These are phyloP conservation scores for Sipunculus nudus DNA, from an alignment of 2,888 invertebrate genomes.

Conservation along the genomic window DNA sequence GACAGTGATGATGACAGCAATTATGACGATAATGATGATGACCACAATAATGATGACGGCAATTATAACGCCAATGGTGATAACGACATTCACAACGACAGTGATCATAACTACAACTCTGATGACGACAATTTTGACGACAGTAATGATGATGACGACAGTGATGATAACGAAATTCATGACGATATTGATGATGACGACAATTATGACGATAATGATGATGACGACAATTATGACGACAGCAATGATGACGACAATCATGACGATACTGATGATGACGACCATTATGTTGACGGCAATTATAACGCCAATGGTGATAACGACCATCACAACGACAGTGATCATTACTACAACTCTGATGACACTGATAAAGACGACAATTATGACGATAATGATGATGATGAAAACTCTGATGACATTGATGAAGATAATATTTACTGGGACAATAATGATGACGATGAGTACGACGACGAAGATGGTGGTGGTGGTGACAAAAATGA, in stretches of 20 bases:
- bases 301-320: not conserved
- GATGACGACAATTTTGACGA: not conserved
- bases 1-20: constrained; percentile 1
- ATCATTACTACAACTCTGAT: not conserved
- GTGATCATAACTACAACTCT: not conserved
- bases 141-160: not conserved
- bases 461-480: too few relatives aligned
- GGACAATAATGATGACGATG: too few relatives aligned
- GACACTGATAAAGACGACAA: not conserved
- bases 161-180: not conserved
- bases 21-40: not conserved
- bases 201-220: not conserved
- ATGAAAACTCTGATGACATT: too few relatives aligned
- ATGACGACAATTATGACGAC: not conserved
- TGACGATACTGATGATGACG: not conserved
- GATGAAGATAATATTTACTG: too few relatives aligned
- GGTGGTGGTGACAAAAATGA: too few relatives aligned
- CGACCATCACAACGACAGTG: not conserved
- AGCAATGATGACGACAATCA: not conserved
- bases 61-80: not conserved
- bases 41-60: too few relatives aligned
- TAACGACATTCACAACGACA: not conserved
- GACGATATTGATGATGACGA: not conserved
- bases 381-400: not conserved
- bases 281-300: not conserved